phyloP scores from a whole-genome alignment of 2,888 invertebrate species.

The Tenthredo notha region DNA sequence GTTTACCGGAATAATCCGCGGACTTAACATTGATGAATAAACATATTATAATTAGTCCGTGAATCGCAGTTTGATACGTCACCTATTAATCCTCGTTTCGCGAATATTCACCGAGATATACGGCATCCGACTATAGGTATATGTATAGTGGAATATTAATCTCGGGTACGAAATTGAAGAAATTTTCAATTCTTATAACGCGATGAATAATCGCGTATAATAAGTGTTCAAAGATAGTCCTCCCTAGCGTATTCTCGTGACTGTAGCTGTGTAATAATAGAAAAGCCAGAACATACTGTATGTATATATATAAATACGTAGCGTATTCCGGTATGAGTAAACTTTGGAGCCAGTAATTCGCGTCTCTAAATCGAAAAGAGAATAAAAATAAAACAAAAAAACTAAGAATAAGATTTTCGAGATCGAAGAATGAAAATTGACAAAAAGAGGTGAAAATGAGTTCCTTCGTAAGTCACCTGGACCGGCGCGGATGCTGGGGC shows the following conservation, averaged over 20 bases:
- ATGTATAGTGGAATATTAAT: not conserved
- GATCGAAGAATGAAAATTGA: not conserved
- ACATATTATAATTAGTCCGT: constrained; percentile 32
- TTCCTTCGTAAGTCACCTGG: not conserved
- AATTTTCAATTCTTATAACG: not conserved
- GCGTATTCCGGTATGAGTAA: not conserved
- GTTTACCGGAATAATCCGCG: not conserved
- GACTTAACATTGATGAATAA: not conserved
- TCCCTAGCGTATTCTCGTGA: constrained; percentile 8
- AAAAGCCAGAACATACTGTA: constrained; percentile 8
- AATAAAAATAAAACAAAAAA: not conserved
- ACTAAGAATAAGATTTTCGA: not conserved
- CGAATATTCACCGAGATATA: not conserved
- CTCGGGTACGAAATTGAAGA: not conserved
- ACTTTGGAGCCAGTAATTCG: not conserved
- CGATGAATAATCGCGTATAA: constrained; percentile 32
- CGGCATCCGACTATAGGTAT: not conserved
- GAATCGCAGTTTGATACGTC: constrained; percentile 32
- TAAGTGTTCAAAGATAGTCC: constrained; percentile 4
- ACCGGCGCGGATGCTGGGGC: constrained; percentile 15
- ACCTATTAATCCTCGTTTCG: not conserved
- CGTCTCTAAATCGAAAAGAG: not conserved
- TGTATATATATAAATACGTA: not conserved
- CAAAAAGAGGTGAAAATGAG: not conserved
- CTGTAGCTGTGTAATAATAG: constrained; percentile 40